A percentile compares a stretch with the other conserved stretches of the same genome.
These are phyloP conservation scores for human (Homo sapiens) DNA, from an alignment of 2,113 vertebrate species.

Conservation along the genomic window GRCh38 chr3:68205001-68205500, in stretches of 20 bases:
- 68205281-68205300: slow-evolving; percentile 17
- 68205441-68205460: neutral
- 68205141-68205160: slow-evolving; percentile 18
- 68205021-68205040: slow-evolving; percentile 49
- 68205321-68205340: neutral
- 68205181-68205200: slow-evolving; percentile 55
- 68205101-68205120: neutral
- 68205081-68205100: slow-evolving; percentile 48
- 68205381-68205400: neutral
- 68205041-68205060: slow-evolving; percentile 11
- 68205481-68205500: neutral
- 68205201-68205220: slow-evolving; percentile 43
- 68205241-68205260: slow-evolving; percentile 56
- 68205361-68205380: neutral
- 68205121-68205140: neutral
- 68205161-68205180: slow-evolving; percentile 11
- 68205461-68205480: neutral
- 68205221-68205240: slow-evolving; percentile 67
- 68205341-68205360: neutral
- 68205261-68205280: neutral
- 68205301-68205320: neutral
- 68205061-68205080: neutral
- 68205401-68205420: neutral
- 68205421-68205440: neutral
- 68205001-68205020: neutral